Percentiles rank a stretch among this genome's conserved stretches.
These are phyloP conservation scores for Ambastaia sidthimunki DNA, from an alignment of 2,797 vertebrate genomes.

Conservation along the genomic window DNA sequence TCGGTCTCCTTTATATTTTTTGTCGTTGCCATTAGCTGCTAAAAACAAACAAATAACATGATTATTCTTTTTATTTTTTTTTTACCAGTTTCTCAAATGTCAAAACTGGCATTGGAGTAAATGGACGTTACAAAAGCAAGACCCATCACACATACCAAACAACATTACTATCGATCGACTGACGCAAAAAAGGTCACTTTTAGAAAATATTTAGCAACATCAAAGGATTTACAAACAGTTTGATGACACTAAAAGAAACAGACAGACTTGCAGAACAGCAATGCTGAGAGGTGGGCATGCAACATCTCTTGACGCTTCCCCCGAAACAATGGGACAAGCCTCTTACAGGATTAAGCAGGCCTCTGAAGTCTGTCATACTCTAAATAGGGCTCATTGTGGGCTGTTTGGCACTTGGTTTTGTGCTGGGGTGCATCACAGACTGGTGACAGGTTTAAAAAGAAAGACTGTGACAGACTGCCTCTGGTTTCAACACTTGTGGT, in stretches of 20 bases:
- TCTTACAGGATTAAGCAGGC: constrained; percentile 51
- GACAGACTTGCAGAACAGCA: not conserved
- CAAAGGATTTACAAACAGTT: not conserved
- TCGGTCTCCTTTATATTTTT: constrained; percentile 80
- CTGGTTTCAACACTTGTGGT: constrained; percentile 3
- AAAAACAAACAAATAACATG: constrained; percentile 16
- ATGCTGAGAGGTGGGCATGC: not conserved
- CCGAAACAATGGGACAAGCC: constrained; percentile 37
- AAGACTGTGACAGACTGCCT: not conserved
- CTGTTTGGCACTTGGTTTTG: constrained; percentile 32
- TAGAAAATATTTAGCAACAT: constrained; percentile 1
- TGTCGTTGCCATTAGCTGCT: constrained; percentile 83
- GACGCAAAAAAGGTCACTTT: constrained; percentile 12
- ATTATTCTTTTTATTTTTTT: not conserved
- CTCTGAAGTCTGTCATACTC: constrained; percentile 36
- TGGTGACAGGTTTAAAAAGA: constrained; percentile 35
- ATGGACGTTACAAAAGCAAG: constrained; percentile 4
- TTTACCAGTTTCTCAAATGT: constrained; percentile 2
- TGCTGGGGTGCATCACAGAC: constrained; percentile 41
- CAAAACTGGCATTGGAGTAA: constrained; percentile 30
- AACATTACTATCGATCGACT: not conserved
- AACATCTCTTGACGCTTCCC: not conserved
- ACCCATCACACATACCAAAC: not conserved
- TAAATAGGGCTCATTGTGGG: constrained; percentile 49
- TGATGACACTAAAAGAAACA: not conserved